Conservation (phyloP, 2,888 invertebrate genomes). For the Frankliniella intonsa region DNA sequence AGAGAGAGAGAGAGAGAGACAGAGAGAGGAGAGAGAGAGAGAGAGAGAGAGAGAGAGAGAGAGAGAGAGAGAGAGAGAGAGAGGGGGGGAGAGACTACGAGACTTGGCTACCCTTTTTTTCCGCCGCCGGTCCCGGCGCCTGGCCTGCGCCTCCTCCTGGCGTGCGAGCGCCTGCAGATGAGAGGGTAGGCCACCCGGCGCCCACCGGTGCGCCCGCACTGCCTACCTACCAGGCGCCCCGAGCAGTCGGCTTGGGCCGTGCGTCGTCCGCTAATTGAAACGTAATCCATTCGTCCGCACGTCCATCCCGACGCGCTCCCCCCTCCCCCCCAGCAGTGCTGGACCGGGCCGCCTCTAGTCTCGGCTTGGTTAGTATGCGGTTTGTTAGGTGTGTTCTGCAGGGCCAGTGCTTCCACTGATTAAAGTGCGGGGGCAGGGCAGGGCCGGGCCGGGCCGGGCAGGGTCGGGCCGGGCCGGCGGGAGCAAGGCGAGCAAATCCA, state of each 20-base stretch:
- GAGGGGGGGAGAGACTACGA: no score
- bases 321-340: background rate
- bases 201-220: background rate
- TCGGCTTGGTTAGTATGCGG: slow-evolving; percentile 1
- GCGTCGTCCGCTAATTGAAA: slow-evolving; percentile 7
- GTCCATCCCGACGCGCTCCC: background rate
- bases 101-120: no score
- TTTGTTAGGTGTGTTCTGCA: background rate
- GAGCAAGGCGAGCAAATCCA: background rate
- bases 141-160: no score
- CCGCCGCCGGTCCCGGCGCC: no score
- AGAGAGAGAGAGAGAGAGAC: no score
- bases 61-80: no score
- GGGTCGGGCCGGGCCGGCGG: background rate
- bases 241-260: background rate
- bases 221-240: background rate
- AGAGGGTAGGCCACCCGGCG: background rate
- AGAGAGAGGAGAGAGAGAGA: no score
- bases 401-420: background rate
- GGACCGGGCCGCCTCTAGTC: background rate
- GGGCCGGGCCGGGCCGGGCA: background rate
- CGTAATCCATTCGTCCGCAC: background rate
- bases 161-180: background rate
- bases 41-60: no score
- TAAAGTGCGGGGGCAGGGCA: background rate